phyloP scores from a whole-genome alignment of 2,797 vertebrate genomes.

The Sphaeramia orbicularis region DNA sequence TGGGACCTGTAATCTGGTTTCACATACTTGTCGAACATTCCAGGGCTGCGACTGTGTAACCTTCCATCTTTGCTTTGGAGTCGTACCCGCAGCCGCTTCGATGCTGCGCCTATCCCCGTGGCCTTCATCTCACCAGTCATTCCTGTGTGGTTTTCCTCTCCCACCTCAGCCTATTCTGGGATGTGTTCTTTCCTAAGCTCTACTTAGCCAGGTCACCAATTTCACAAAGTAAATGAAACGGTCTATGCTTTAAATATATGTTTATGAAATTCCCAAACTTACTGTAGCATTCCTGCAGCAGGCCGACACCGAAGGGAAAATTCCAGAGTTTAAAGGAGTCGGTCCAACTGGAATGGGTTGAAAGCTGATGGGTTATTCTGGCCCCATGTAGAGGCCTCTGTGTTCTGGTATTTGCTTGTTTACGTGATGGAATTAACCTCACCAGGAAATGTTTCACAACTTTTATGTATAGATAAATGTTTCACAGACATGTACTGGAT shows the following conservation, averaged over 20 bases:
- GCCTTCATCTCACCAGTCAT: slow-evolving; percentile 41
- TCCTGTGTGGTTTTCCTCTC: slow-evolving; percentile 73
- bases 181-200: slow-evolving; percentile 68
- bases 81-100: slow-evolving; percentile 22
- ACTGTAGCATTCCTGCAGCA: slow-evolving; percentile 76
- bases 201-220: slow-evolving; percentile 71
- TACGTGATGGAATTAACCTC: not conserved
- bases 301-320: slow-evolving; percentile 60
- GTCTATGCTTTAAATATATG: slow-evolving; percentile 75
- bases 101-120: slow-evolving; percentile 35
- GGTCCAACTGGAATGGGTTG: slow-evolving; percentile 20
- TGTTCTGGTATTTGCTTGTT: not conserved
- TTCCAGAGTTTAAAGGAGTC: slow-evolving; percentile 52
- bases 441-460: not conserved
- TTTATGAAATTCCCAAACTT: slow-evolving; percentile 78
- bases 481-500: too few relatives aligned
- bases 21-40: slow-evolving; percentile 63
- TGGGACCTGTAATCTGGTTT: slow-evolving; percentile 69
- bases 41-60: slow-evolving; percentile 43
- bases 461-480: not conserved
- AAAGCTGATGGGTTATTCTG: slow-evolving; percentile 18
- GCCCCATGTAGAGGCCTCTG: not conserved
- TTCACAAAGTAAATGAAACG: slow-evolving; percentile 79
- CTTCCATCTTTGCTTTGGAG: slow-evolving; percentile 30
- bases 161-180: slow-evolving; percentile 79